Conservation (phyloP, 2,113 vertebrate genomes). For the Erythrocercus mccallii region DNA sequence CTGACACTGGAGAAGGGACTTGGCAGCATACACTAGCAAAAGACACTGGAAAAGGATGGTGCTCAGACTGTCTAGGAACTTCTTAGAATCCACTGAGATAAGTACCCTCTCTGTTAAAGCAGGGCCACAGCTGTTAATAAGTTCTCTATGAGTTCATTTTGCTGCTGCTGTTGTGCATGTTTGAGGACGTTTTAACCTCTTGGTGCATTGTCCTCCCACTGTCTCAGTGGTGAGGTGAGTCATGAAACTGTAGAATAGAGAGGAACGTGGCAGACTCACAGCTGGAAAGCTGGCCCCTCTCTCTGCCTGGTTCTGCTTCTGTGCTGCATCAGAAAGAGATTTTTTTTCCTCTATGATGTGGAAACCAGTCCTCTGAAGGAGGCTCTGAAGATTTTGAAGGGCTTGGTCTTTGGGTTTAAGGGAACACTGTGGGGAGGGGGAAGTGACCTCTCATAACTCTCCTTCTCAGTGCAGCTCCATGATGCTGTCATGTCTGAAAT, state of each 20-base stretch:
- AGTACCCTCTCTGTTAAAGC: background rate
- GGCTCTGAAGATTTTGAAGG: background rate
- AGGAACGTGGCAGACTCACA: background rate
- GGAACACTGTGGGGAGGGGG: background rate
- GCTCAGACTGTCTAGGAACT: background rate
- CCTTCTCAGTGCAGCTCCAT: background rate
- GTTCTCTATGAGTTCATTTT: background rate
- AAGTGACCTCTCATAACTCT: background rate
- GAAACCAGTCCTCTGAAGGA: background rate
- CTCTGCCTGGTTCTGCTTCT: background rate
- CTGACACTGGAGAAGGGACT: background rate
- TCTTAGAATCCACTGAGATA: background rate
- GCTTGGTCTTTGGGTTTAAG: background rate
- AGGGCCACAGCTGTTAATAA: background rate
- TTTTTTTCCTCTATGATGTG: background rate
- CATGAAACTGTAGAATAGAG: background rate
- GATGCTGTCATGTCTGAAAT: background rate
- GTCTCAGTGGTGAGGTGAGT: background rate
- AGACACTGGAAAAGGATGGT: background rate
- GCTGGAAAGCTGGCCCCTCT: background rate
- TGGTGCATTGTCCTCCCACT: background rate
- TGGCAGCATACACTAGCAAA: background rate
- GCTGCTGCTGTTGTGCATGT: background rate
- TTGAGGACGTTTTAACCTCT: slow-evolving; percentile 8
- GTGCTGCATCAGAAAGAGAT: background rate